These are phyloP conservation scores for Promerops cafer DNA, from an alignment of 2,113 vertebrate species.

Conservation along the genomic window DNA sequence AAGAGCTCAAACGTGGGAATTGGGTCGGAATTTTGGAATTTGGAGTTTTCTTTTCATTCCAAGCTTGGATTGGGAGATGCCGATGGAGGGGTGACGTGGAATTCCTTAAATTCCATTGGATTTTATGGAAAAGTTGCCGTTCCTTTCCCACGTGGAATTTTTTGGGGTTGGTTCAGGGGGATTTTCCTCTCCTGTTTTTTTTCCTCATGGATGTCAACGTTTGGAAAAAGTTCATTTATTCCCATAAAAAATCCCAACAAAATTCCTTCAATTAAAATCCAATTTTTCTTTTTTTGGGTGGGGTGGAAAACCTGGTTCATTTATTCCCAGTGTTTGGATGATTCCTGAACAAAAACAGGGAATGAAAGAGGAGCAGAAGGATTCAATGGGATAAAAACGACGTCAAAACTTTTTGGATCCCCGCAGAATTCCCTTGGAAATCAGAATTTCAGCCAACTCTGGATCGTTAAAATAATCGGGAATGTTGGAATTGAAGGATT, in stretches of 20 bases:
- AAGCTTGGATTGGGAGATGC: neutral
- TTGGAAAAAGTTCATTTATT: neutral
- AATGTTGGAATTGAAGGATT: neutral
- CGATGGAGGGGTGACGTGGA: neutral
- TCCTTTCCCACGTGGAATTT: neutral
- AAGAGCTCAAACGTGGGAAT: neutral
- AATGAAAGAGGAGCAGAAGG: neutral
- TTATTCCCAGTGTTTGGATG: neutral
- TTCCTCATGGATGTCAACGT: neutral
- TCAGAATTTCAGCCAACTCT: neutral
- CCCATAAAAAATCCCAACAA: neutral
- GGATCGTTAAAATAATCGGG: neutral
- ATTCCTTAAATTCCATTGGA: constrained; percentile 23
- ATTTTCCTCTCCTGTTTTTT: neutral
- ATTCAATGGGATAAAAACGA: neutral
- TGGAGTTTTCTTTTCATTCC: constrained; percentile 36
- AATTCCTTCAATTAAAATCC: neutral
- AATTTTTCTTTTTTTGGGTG: neutral
- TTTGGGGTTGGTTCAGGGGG: neutral
- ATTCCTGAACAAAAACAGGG: neutral
- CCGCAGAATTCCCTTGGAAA: neutral
- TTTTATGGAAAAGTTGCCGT: neutral
- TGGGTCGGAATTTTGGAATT: neutral
- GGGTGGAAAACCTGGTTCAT: neutral
- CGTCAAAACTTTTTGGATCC: neutral